A percentile compares a stretch with the other conserved stretches of the same genome.
phyloP scores from a whole-genome alignment of 2,888 invertebrate species.

The Plagodis dolabraria region DNA sequence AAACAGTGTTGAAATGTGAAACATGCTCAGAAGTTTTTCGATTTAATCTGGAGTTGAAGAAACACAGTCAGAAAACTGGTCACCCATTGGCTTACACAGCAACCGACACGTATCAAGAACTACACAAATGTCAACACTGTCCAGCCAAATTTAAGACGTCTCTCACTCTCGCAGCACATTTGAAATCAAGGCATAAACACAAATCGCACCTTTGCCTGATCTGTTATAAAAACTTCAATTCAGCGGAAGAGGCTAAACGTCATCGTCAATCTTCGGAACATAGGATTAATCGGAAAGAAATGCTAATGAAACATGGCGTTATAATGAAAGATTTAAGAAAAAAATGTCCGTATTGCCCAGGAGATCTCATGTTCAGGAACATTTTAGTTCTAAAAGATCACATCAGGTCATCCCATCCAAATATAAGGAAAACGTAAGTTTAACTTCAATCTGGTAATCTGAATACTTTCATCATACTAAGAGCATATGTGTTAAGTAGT shows the following conservation, averaged over 20 bases:
- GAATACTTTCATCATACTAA: not conserved
- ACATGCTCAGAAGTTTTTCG: constrained; percentile 89
- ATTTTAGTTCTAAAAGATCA: constrained; percentile 86
- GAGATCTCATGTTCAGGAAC: constrained; percentile 73
- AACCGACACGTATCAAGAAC: constrained; percentile 87
- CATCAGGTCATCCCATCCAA: constrained; percentile 85
- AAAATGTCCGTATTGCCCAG: constrained; percentile 86
- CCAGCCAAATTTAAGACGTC: constrained; percentile 85
- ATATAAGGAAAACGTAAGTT: constrained; percentile 86
- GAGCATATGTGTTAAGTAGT: not conserved
- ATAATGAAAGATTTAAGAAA: constrained; percentile 69
- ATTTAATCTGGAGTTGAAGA: constrained; percentile 90
- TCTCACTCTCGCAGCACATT: constrained; percentile 88
- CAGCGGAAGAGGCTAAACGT: constrained; percentile 84
- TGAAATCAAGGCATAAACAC: constrained; percentile 85
- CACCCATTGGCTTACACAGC: constrained; percentile 82
- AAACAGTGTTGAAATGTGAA: constrained; percentile 86
- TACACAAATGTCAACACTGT: constrained; percentile 86
- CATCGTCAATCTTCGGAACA: constrained; percentile 89
- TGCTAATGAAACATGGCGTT: constrained; percentile 64
- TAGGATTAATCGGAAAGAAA: constrained; percentile 82
- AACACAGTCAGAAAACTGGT: constrained; percentile 82
- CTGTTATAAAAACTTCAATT: constrained; percentile 87
- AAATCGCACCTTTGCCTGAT: constrained; percentile 87
- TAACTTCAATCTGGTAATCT: not conserved